Conservation (phyloP, 2,797 vertebrate genomes). For the Manis crassicaudata region DNA sequence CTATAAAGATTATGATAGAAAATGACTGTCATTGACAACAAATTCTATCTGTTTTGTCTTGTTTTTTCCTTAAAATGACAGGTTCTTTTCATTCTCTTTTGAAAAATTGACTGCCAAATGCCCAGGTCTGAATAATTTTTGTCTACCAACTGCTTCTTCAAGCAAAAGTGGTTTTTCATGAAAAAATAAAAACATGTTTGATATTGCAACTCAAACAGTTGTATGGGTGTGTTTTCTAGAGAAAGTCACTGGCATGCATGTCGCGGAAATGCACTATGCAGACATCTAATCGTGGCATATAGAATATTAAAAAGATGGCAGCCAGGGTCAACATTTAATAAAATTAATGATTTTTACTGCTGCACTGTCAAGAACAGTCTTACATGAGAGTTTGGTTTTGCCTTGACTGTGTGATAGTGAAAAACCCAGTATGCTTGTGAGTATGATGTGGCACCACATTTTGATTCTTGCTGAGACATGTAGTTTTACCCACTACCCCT, state of each 20-base stretch:
- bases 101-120: neutral
- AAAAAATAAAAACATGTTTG: neutral
- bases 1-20: neutral
- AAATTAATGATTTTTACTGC: neutral
- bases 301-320: neutral
- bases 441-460: neutral
- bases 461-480: neutral
- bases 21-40: neutral
- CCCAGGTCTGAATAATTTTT: neutral
- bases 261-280: neutral
- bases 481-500: neutral
- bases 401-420: neutral
- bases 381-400: neutral
- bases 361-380: neutral
- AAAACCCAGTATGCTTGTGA: neutral
- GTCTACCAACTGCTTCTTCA: neutral
- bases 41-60: neutral
- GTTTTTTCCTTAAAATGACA: neutral
- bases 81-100: neutral
- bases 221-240: neutral
- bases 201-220: neutral
- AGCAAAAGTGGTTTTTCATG: neutral
- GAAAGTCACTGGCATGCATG: neutral
- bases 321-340: neutral
- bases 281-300: neutral